Evolutionary conservation across 2,888 invertebrate genomes (phyloP).

Genomic region (Gymnoscelis rufifasciata): DNA sequence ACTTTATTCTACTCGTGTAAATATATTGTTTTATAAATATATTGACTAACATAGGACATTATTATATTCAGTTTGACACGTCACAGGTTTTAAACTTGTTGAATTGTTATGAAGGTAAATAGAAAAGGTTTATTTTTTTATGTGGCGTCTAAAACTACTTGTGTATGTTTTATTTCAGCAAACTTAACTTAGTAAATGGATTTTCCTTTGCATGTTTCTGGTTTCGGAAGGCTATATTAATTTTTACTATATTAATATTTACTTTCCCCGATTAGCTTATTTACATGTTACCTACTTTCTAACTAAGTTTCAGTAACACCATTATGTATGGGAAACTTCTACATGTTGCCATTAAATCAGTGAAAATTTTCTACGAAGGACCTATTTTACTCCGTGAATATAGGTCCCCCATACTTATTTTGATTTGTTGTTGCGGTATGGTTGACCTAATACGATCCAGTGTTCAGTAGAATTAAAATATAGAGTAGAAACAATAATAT

Average conservation of each 20-base stretch:
- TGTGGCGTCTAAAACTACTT: slow-evolving; percentile 12
- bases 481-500: no score
- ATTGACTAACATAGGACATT: no score
- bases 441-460: no score
- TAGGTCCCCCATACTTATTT: no score
- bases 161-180: slow-evolving; percentile 4
- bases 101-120: slow-evolving; percentile 16
- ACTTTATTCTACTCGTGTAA: no score
- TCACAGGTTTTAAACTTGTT: background rate
- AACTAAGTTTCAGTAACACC: slow-evolving; percentile 4
- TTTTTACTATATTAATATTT: no score
- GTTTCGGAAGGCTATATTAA: background rate
- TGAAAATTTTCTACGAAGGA: slow-evolving; percentile 4
- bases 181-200: background rate
- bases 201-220: slow-evolving; percentile 3
- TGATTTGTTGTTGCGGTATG: no score
- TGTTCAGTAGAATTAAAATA: no score
- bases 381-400: no score
- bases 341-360: slow-evolving; percentile 1
- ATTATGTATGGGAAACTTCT: background rate
- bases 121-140: slow-evolving; percentile 5
- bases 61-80: background rate
- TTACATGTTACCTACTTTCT: background rate
- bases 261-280: no score
- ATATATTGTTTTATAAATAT: no score